A percentile compares a stretch with the other conserved stretches of the same genome.
Evolutionary conservation across 2,888 invertebrate genomes (phyloP).

Genomic region (Barypeithes pellucidus): DNA sequence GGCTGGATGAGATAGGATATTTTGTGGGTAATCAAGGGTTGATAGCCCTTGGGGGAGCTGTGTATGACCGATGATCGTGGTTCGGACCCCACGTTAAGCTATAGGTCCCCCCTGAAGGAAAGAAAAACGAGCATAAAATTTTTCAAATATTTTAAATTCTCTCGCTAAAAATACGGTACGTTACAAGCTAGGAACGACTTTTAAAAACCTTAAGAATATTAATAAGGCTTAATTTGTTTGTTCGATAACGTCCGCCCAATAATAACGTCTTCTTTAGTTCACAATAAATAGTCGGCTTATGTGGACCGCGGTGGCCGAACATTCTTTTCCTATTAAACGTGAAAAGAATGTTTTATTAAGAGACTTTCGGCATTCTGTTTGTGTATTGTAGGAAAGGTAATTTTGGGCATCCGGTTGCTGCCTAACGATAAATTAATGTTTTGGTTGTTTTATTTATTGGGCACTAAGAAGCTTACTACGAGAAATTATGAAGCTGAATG

Average conservation of each 20-base stretch:
- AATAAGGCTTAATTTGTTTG: constrained; percentile 43
- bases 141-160: too few species aligned
- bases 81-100: too few species aligned
- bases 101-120: too few species aligned
- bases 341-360: constrained; percentile 47
- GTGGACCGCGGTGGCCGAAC: constrained; percentile 28
- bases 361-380: constrained; percentile 46
- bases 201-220: constrained; percentile 42
- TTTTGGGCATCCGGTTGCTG: constrained; percentile 49
- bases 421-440: constrained; percentile 51
- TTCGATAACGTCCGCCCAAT: constrained; percentile 34
- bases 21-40: too few species aligned
- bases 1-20: too few species aligned
- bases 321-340: constrained; percentile 49
- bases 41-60: too few species aligned
- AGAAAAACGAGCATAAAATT: too few species aligned
- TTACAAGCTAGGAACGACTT: too few species aligned
- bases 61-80: too few species aligned
- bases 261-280: constrained; percentile 44
- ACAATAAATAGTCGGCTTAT: constrained; percentile 47
- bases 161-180: too few species aligned
- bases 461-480: constrained; percentile 48
- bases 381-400: constrained; percentile 44
- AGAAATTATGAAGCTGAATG: constrained; percentile 43
- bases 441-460: constrained; percentile 44